phyloP scores from a whole-genome alignment of 2,113 vertebrate species.

The Rhea pennata region DNA sequence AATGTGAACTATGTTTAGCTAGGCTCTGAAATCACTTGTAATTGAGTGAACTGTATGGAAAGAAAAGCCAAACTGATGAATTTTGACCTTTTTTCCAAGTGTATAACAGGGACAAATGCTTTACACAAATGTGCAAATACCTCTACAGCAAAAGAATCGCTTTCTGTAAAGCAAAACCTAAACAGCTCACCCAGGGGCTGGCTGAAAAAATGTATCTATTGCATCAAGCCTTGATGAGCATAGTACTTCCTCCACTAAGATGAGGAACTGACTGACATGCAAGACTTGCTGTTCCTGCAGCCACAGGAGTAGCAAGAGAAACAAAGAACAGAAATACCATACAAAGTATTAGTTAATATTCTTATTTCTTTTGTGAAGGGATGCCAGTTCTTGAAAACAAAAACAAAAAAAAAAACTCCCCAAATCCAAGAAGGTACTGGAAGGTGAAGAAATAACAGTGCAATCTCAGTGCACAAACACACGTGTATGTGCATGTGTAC shows the following conservation, averaged over 20 bases:
- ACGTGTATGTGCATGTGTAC: fast-evolving
- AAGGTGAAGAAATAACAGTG: background rate
- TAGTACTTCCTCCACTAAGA: background rate
- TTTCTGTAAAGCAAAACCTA: background rate
- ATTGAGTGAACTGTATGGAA: background rate
- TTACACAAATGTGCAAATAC: background rate
- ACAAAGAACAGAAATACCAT: background rate
- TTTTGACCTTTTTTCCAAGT: background rate
- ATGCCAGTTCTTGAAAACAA: background rate
- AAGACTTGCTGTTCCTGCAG: background rate
- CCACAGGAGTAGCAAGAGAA: background rate
- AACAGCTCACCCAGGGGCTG: fast-evolving
- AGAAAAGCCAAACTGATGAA: background rate
- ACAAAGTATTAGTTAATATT: background rate
- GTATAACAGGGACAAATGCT: background rate
- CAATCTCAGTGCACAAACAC: background rate
- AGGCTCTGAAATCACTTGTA: background rate
- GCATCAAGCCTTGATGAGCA: background rate
- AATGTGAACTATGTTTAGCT: fast-evolving
- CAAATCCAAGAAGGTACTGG: background rate
- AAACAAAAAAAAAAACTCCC: background rate
- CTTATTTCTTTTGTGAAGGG: background rate
- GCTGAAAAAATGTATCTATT: background rate
- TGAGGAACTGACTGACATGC: conserved; percentile 8
- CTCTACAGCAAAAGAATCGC: background rate